Percentiles rank a stretch among this genome's conserved stretches.
phyloP scores from a whole-genome alignment of 2,113 vertebrate species.

The Zingel zingel region DNA sequence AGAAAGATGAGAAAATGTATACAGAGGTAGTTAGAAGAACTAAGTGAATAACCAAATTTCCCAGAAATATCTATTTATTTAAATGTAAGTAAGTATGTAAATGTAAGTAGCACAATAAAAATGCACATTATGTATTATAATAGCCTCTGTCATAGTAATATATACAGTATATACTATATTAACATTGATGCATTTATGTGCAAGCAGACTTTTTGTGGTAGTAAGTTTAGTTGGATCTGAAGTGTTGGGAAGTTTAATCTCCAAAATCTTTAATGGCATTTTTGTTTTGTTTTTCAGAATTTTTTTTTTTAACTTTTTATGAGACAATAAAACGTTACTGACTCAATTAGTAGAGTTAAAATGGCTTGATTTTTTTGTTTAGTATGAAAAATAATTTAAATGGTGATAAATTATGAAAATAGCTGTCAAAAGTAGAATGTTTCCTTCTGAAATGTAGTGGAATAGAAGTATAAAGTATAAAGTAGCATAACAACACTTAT shows the following conservation, averaged over 20 bases:
- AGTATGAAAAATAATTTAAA: background rate
- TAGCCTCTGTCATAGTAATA: background rate
- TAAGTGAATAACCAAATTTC: background rate
- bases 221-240: background rate
- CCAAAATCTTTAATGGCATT: too few relatives aligned
- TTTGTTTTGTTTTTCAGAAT: background rate
- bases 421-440: background rate
- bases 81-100: too few relatives aligned
- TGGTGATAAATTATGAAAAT: background rate
- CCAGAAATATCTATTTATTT: background rate
- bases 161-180: background rate
- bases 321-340: background rate
- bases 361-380: background rate
- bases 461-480: background rate
- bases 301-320: background rate
- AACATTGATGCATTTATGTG: background rate
- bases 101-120: too few relatives aligned
- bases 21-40: too few relatives aligned
- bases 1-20: too few relatives aligned
- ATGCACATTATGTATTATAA: background rate
- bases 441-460: background rate
- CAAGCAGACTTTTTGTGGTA: background rate
- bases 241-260: background rate
- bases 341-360: background rate
- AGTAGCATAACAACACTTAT: background rate